These are phyloP conservation scores for Brachylomia viminalis DNA, from an alignment of 2,888 invertebrate species.

Conservation along the genomic window DNA sequence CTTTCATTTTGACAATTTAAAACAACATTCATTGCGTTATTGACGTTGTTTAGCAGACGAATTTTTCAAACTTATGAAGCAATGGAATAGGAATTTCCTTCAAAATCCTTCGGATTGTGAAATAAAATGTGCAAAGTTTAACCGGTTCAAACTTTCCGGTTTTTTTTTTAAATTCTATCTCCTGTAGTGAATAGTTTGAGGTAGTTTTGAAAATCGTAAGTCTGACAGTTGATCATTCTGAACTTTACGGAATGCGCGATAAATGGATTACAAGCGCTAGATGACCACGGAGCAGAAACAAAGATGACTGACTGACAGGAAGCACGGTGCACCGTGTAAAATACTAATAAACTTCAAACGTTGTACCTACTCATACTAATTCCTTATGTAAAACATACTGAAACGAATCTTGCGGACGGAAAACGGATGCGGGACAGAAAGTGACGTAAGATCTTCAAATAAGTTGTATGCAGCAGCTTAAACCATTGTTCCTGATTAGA, in stretches of 20 bases:
- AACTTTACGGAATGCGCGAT: too few species aligned
- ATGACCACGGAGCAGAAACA: too few species aligned
- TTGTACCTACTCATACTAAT: too few species aligned
- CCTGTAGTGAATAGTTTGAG: too few species aligned
- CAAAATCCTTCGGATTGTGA: too few species aligned
- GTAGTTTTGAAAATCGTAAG: neutral
- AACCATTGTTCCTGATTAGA: neutral
- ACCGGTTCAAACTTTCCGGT: neutral
- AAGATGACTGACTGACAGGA: conserved; percentile 5
- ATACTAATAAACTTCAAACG: conserved; percentile 12
- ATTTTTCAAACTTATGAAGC: too few species aligned
- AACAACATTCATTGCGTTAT: too few species aligned
- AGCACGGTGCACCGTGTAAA: neutral
- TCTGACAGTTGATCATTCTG: neutral
- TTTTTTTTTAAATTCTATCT: neutral
- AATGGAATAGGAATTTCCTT: too few species aligned
- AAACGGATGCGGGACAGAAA: neutral
- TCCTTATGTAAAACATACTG: neutral
- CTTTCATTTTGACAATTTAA: too few species aligned
- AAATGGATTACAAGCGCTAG: too few species aligned
- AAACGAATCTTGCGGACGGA: neutral
- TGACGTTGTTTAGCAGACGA: too few species aligned
- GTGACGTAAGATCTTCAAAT: neutral
- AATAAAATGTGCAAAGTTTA: too few species aligned
- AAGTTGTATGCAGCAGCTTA: neutral